Conservation (phyloP, 2,888 invertebrate species). For the Galeopsomyia nigrocyanea region DNA sequence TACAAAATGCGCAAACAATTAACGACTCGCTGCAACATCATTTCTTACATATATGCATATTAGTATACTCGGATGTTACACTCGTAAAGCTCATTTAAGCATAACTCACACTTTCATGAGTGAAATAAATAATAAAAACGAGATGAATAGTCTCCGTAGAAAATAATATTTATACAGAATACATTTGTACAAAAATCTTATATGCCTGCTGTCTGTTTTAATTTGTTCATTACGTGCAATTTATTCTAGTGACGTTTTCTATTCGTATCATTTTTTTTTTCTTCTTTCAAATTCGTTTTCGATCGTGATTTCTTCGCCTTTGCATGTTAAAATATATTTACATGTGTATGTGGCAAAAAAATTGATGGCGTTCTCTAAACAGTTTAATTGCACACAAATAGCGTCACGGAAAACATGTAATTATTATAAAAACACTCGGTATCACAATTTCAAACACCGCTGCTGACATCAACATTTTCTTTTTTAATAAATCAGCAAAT, state of each 20-base stretch:
- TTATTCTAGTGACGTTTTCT: constrained; percentile 5
- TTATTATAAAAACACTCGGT: constrained; percentile 48
- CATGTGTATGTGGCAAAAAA: constrained; percentile 11
- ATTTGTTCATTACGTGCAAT: constrained; percentile 16
- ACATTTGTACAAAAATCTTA: constrained; percentile 59
- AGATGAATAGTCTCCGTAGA: constrained; percentile 58
- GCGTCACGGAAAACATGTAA: constrained; percentile 44
- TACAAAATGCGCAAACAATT: constrained; percentile 44
- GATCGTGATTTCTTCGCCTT: constrained; percentile 16
- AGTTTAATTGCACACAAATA: constrained; percentile 59
- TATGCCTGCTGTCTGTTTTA: constrained; percentile 16
- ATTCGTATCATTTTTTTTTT: constrained; percentile 16
- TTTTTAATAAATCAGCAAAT: not conserved
- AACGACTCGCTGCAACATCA: constrained; percentile 16
- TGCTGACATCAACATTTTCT: not conserved
- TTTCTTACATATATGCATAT: constrained; percentile 5
- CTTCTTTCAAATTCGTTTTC: not conserved
- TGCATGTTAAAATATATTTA: constrained; percentile 37
- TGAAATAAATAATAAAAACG: constrained; percentile 62
- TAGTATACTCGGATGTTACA: constrained; percentile 32
- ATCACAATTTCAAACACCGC: constrained; percentile 52
- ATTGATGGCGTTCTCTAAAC: constrained; percentile 13
- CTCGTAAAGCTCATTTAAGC: constrained; percentile 37
- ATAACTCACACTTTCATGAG: constrained; percentile 48
- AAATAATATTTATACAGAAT: constrained; percentile 63